phyloP scores from a whole-genome alignment of 1,140 invertebrate genomes.

The Heliconius himera region DNA sequence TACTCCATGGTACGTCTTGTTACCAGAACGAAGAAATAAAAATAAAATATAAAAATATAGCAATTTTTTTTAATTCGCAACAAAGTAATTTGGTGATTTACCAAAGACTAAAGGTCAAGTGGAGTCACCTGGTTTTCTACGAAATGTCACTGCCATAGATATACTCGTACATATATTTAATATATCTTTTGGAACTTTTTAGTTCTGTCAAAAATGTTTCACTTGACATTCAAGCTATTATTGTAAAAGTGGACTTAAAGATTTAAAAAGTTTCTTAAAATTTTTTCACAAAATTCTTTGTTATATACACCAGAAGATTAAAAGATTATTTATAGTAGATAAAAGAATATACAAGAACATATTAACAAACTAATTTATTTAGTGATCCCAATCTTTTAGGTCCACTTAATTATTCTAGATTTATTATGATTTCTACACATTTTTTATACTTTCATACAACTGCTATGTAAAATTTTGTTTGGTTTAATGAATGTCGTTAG shows the following conservation, averaged over 20 bases:
- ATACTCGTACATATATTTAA: not conserved
- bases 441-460: too few species aligned
- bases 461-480: too few species aligned
- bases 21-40: too few species aligned
- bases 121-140: not conserved
- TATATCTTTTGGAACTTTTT: not conserved
- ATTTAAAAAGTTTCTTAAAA: not conserved
- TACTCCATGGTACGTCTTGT: too few species aligned
- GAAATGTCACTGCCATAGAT: not conserved
- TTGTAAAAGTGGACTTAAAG: not conserved
- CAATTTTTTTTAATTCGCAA: not conserved
- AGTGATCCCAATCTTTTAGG: too few species aligned
- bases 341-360: too few species aligned
- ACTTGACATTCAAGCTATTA: not conserved
- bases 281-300: not conserved
- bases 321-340: too few species aligned
- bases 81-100: not conserved
- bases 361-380: too few species aligned
- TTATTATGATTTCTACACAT: too few species aligned
- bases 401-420: too few species aligned
- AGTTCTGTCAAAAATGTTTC: not conserved
- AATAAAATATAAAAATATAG: not conserved
- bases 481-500: too few species aligned
- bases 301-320: too few species aligned
- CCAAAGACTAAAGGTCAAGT: not conserved